Percentiles rank a stretch among this genome's conserved stretches.
These are phyloP conservation scores for Oscheius myriophilus DNA, from an alignment of 2,888 invertebrate species.

Conservation along the genomic window DNA sequence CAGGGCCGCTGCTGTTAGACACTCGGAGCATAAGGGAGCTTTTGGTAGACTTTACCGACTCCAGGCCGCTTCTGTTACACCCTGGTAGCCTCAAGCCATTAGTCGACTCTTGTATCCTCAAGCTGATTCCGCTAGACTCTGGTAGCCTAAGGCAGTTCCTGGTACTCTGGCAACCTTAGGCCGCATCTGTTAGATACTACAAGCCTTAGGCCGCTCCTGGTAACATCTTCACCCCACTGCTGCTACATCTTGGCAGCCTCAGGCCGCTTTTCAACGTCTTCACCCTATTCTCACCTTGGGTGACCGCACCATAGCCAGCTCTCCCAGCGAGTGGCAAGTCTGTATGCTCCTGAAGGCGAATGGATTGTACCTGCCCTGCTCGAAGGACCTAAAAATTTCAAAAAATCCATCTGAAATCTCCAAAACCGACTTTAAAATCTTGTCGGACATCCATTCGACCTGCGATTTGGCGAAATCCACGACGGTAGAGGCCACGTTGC, in stretches of 20 bases:
- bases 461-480: slow-evolving; percentile 91
- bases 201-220: too few species aligned
- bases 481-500: slow-evolving; percentile 96
- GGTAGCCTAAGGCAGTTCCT: too few species aligned
- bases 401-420: background rate
- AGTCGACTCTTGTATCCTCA: too few species aligned
- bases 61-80: too few species aligned
- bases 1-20: too few species aligned
- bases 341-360: slow-evolving; percentile 90
- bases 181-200: too few species aligned
- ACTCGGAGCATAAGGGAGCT: too few species aligned
- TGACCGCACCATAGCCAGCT: slow-evolving; percentile 84
- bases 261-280: background rate
- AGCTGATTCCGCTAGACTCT: too few species aligned
- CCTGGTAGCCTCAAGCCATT: too few species aligned
- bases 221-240: too few species aligned
- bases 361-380: slow-evolving; percentile 79
- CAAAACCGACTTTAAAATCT: slow-evolving; percentile 80
- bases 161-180: too few species aligned
- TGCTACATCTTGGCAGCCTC: background rate
- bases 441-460: slow-evolving; percentile 99
- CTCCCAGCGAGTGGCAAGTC: slow-evolving; percentile 89
- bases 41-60: too few species aligned
- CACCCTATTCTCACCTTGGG: slow-evolving; percentile 77
- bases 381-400: slow-evolving; percentile 63